Percentiles rank a stretch among this genome's conserved stretches.
Evolutionary conservation across 2,888 invertebrate genomes (phyloP).

Genomic region (Nymphalis urticae): DNA sequence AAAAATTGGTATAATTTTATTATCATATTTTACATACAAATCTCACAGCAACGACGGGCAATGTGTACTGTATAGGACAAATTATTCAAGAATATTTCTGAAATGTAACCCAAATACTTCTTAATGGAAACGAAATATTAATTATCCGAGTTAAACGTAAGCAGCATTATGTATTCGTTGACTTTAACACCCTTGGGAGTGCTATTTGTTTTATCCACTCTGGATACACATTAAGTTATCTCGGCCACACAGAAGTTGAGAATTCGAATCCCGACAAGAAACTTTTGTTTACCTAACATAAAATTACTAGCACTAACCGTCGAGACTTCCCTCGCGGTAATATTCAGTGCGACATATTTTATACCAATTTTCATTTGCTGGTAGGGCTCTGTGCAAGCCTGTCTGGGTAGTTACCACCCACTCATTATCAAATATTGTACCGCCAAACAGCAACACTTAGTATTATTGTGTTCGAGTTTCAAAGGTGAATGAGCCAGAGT

Average conservation of each 20-base stretch:
- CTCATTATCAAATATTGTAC: too few species aligned
- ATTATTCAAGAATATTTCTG: background rate
- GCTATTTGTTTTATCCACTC: constrained; percentile 19
- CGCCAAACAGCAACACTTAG: too few species aligned
- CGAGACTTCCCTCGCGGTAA: background rate
- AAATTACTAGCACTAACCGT: background rate
- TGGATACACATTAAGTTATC: constrained; percentile 26
- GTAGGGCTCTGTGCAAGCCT: too few species aligned
- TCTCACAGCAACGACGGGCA: too few species aligned
- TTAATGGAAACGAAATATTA: background rate
- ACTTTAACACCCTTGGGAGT: constrained; percentile 19
- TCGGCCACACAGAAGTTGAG: constrained; percentile 22
- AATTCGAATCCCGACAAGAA: constrained; percentile 23
- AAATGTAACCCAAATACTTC: background rate
- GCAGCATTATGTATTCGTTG: constrained; percentile 14
- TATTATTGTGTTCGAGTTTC: too few species aligned
- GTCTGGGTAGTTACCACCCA: too few species aligned
- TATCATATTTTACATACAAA: too few species aligned
- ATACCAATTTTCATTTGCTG: too few species aligned
- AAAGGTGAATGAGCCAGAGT: too few species aligned
- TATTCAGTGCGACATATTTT: too few species aligned
- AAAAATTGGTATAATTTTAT: too few species aligned
- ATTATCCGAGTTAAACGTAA: background rate
- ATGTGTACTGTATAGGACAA: background rate
- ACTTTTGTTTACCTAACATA: constrained; percentile 28